phyloP scores from a whole-genome alignment of 2,113 vertebrate genomes.

The Holacanthus passer region DNA sequence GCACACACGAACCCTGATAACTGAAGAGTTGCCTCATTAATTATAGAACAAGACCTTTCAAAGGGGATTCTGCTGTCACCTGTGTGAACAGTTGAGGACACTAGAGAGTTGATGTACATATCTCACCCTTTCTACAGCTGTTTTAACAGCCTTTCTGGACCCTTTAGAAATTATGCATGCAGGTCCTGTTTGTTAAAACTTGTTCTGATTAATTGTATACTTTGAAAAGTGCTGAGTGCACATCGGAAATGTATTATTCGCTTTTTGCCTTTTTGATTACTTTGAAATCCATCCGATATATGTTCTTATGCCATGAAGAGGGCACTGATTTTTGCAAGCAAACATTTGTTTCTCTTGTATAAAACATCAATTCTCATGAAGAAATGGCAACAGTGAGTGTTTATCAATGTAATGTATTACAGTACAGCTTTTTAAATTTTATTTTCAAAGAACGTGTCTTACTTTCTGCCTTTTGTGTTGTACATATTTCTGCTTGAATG shows the following conservation, averaged over 20 bases:
- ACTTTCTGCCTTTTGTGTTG: slow-evolving; percentile 88
- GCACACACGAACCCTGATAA: slow-evolving; percentile 61
- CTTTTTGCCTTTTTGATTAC: slow-evolving; percentile 83
- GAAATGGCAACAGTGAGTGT: slow-evolving; percentile 89
- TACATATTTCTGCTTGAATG: slow-evolving; percentile 92
- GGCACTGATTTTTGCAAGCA: slow-evolving; percentile 85
- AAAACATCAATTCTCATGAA: slow-evolving; percentile 87
- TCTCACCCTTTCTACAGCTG: slow-evolving; percentile 79
- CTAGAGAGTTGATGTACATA: slow-evolving; percentile 82
- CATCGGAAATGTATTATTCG: slow-evolving; percentile 84
- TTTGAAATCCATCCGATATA: slow-evolving; percentile 84
- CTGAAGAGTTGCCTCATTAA: slow-evolving; percentile 71
- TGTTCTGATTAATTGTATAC: slow-evolving; percentile 85
- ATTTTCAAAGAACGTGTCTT: slow-evolving; percentile 90
- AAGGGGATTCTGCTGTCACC: slow-evolving; percentile 61
- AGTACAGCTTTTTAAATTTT: slow-evolving; percentile 86
- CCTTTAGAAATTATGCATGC: slow-evolving; percentile 82
- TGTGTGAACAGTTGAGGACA: slow-evolving; percentile 68
- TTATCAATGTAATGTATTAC: slow-evolving; percentile 91
- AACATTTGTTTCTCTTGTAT: slow-evolving; percentile 82
- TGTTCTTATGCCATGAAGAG: slow-evolving; percentile 72
- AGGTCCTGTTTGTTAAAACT: slow-evolving; percentile 83
- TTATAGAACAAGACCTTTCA: slow-evolving; percentile 61
- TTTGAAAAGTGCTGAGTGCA: slow-evolving; percentile 79
- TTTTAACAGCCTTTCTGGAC: slow-evolving; percentile 74